Conservation (phyloP, 2,888 invertebrate genomes). For the Drosophila austrosaltans region DNA sequence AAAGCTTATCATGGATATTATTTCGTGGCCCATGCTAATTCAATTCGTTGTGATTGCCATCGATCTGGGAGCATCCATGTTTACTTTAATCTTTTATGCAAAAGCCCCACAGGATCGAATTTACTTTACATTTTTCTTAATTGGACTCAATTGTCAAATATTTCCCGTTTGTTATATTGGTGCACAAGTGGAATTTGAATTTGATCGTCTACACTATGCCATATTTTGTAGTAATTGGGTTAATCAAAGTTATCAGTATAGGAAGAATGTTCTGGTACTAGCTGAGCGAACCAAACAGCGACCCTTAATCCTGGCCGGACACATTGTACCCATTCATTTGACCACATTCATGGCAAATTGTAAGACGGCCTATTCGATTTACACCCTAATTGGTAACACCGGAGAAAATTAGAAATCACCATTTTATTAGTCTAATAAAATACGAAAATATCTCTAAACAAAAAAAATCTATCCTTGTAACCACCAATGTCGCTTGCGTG, state of each 20-base stretch:
- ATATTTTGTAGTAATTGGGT: slow-evolving; percentile 62
- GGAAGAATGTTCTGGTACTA: slow-evolving; percentile 43
- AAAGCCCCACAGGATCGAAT: slow-evolving; percentile 27
- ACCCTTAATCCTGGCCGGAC: slow-evolving; percentile 50
- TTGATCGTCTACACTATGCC: slow-evolving; percentile 46
- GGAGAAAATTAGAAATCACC: neutral
- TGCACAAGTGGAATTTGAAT: slow-evolving; percentile 35
- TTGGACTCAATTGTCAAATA: slow-evolving; percentile 43
- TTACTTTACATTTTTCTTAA: slow-evolving; percentile 35
- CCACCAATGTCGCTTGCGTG: no score
- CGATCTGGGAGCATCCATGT: slow-evolving; percentile 44
- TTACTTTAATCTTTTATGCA: slow-evolving; percentile 50
- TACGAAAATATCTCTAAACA: neutral
- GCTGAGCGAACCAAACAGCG: slow-evolving; percentile 44
- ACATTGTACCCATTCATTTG: slow-evolving; percentile 57
- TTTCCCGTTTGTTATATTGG: slow-evolving; percentile 61
- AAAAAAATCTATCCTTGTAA: neutral
- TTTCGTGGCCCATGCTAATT: slow-evolving; percentile 58
- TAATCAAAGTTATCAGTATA: slow-evolving; percentile 49
- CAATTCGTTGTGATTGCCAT: slow-evolving; percentile 57
- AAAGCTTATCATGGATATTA: slow-evolving; percentile 29
- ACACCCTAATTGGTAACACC: slow-evolving; percentile 52
- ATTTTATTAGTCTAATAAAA: neutral
- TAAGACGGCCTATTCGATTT: slow-evolving; percentile 67
- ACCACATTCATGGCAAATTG: slow-evolving; percentile 61